phyloP scores from a whole-genome alignment of 2,113 vertebrate genomes.

The Terrapene triunguis region DNA sequence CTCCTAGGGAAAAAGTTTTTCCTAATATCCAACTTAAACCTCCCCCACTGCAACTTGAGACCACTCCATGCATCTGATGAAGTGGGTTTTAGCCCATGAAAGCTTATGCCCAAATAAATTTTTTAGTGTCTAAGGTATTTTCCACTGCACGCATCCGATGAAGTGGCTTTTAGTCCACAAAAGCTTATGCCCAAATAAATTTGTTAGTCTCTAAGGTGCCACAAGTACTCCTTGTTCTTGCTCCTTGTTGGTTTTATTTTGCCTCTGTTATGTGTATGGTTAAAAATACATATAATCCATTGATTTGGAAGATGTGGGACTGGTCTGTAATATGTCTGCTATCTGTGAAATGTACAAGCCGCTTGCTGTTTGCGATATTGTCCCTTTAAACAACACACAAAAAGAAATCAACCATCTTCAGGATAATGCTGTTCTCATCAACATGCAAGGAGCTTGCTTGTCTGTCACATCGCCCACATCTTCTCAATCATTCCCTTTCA shows the following conservation, averaged over 20 bases:
- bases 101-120: too few relatives aligned
- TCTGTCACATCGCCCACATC: constrained; percentile 80
- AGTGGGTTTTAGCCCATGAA: too few relatives aligned
- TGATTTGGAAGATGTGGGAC: neutral
- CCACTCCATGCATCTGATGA: too few relatives aligned
- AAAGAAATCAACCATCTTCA: constrained; percentile 61
- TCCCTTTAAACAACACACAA: constrained; percentile 74
- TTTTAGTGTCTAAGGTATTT: too few relatives aligned
- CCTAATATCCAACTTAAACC: too few relatives aligned
- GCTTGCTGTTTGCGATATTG: constrained; percentile 38
- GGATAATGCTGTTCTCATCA: constrained; percentile 78
- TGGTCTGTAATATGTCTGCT: constrained; percentile 2
- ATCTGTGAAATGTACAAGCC: constrained; percentile 36
- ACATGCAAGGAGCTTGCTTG: constrained; percentile 78
- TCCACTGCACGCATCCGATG: too few relatives aligned
- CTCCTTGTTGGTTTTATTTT: constrained; percentile 47
- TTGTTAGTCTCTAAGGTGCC: too few relatives aligned
- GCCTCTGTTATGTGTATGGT: neutral
- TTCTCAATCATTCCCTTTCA: constrained; percentile 81
- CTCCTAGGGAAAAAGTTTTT: too few relatives aligned
- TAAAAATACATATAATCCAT: constrained; percentile 7
- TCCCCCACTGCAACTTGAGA: too few relatives aligned
- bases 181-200: too few relatives aligned
- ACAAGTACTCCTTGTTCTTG: neutral
- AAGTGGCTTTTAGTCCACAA: too few relatives aligned